Evolutionary conservation across 2,888 invertebrate genomes (phyloP).

Genomic region (Smittia aterrima): DNA sequence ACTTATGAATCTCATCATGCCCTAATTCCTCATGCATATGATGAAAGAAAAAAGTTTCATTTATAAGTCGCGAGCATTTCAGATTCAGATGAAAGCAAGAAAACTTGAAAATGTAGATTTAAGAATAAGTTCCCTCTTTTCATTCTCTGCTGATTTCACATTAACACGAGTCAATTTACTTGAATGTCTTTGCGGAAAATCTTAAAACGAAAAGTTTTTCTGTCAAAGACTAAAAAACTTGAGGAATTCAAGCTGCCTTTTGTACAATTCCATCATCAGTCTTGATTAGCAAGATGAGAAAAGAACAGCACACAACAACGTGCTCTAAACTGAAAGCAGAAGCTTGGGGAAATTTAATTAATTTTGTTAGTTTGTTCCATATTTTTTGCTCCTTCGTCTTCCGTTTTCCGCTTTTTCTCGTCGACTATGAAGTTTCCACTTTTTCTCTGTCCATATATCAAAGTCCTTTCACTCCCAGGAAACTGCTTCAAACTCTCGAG

Average conservation of each 20-base stretch:
- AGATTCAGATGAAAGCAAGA: too few species aligned
- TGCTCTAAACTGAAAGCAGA: background rate
- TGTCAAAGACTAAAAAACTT: too few species aligned
- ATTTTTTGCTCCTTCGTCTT: background rate
- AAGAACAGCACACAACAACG: background rate
- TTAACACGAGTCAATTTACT: too few species aligned
- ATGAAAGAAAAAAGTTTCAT: too few species aligned
- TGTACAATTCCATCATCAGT: background rate
- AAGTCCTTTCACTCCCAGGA: background rate
- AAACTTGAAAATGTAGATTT: too few species aligned
- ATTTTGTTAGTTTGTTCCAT: slow-evolving; percentile 10
- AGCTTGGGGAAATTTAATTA: slow-evolving; percentile 19
- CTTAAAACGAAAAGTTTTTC: too few species aligned
- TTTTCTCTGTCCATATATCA: background rate
- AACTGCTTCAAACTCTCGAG: background rate
- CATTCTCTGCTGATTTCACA: too few species aligned
- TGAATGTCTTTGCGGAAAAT: too few species aligned
- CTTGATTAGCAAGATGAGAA: background rate
- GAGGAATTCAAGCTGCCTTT: background rate
- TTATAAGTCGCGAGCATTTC: too few species aligned
- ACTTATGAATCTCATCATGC: too few species aligned
- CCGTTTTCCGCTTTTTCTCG: background rate
- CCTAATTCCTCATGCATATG: too few species aligned
- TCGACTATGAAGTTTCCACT: background rate
- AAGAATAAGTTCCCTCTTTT: too few species aligned